Conservation (phyloP, 2,113 vertebrate species). For the Urocolius indicus region DNA sequence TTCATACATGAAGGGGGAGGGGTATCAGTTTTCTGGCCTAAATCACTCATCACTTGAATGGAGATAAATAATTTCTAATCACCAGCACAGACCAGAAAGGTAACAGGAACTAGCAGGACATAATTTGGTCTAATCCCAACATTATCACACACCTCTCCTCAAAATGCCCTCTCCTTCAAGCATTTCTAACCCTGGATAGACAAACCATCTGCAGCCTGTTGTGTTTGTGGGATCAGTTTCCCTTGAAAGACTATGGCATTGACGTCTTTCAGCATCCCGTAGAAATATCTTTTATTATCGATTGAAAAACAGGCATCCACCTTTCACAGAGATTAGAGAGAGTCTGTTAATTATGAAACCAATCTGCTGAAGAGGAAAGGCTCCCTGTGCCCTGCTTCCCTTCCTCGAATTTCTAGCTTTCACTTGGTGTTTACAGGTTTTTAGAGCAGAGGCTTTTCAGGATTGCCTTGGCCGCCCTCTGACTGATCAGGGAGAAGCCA, state of each 20-base stretch:
- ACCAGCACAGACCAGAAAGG: neutral
- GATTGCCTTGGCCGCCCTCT: neutral
- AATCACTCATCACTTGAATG: neutral
- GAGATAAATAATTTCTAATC: neutral
- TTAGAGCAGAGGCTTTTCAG: neutral
- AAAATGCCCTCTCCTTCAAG: neutral
- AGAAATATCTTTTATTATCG: neutral
- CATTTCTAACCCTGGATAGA: accelerated
- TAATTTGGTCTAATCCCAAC: accelerated
- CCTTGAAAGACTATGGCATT: neutral
- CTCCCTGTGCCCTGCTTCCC: neutral
- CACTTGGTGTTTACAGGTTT: neutral
- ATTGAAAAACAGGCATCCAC: neutral
- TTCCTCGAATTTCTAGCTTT: neutral
- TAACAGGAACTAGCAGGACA: neutral
- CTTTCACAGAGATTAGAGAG: neutral
- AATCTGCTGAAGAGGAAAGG: neutral
- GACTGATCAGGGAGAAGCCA: neutral
- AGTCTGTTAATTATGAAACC: neutral
- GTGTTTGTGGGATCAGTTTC: neutral
- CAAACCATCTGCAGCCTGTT: neutral
- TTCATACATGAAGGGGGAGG: accelerated
- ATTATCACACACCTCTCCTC: neutral
- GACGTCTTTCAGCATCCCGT: neutral
- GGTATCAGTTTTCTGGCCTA: neutral